Base-by-base conservation (phyloP, 2,113 vertebrate species). In the Ciconia stormi region DNA sequence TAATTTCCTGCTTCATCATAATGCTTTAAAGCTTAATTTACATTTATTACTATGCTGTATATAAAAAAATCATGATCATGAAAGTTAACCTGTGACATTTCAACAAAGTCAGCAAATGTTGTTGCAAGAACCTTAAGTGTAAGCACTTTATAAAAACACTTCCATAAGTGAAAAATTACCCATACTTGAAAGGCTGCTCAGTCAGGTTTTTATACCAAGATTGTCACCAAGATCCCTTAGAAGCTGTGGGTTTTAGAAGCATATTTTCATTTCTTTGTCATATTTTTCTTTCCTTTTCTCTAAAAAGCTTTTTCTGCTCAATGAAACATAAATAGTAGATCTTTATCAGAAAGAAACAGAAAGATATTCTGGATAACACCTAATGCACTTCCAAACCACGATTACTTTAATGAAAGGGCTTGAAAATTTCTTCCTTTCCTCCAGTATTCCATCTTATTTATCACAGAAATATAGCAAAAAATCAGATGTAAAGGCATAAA, bases 61-160 rank as follows among this genome's bases (percentile, higher is more conserved):
- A 53, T 61, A 56, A 93, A 94, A 94, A 91, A 79, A 52, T 38
- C 6, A 10, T 19, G 16, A 17, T 73, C n/a, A 69, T 70, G 70
- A 62, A 89, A 85, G 27, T 42, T 79, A 91, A 90, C 62, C 58
- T 88, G 71, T 73, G 81, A 79, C 62, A 89, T 82, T 93, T 94
- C 49, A 90, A 40, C 22, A 2, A 87, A 87, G 77, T 90, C 94
- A 95, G 93, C 66, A 95, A 91, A 89, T 94, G 80, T 29, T 87
- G 49, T 67, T 91, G 73, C 84, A 85, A 84, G 78, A 76, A 80
- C n/a, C 9, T 94, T 17, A 70, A 42, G 29, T 58, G 69, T 58
- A 95, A 92, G 58, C 29, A 89, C 46, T 87, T 95, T 87, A 89
- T 82, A 76, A 96, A 95, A 95, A 95, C 70, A 87, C 40, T 87